Evolutionary conservation across 2,113 vertebrate genomes (phyloP).

Genomic region (Bostrychus sinensis): DNA sequence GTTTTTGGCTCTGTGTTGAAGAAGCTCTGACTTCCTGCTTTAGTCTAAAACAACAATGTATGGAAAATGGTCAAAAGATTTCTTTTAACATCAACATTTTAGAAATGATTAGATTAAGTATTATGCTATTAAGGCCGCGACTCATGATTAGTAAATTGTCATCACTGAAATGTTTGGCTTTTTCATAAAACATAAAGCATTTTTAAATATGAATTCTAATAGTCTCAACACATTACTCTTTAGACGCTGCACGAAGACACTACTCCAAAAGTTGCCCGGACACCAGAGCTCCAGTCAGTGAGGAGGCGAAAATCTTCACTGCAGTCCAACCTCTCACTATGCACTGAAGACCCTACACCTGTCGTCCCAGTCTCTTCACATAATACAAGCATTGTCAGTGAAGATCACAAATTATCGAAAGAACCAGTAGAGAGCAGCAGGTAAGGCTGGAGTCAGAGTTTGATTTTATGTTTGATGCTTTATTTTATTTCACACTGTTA

Average conservation of each 20-base stretch:
- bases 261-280: slow-evolving; percentile 22
- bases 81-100: too few relatives aligned
- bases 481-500: too few relatives aligned
- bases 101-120: too few relatives aligned
- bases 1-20: too few relatives aligned
- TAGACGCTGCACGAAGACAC: neutral
- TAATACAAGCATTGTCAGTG: slow-evolving; percentile 2
- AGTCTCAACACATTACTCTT: neutral
- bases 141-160: too few relatives aligned
- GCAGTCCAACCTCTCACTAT: slow-evolving; percentile 86
- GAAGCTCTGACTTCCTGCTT: too few relatives aligned
- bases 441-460: slow-evolving; percentile 9
- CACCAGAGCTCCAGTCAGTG: slow-evolving; percentile 77
- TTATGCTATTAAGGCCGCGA: too few relatives aligned
- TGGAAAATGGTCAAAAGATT: too few relatives aligned
- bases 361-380: slow-evolving; percentile 28
- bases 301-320: slow-evolving; percentile 47
- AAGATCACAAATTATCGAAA: neutral
- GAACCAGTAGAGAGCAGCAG: slow-evolving; percentile 14
- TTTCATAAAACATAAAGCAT: too few relatives aligned
- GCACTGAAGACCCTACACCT: slow-evolving; percentile 68
- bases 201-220: too few relatives aligned
- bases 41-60: too few relatives aligned
- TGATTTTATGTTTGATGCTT: neutral
- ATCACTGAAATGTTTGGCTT: too few relatives aligned